Evolutionary conservation across 2,797 vertebrate species (phyloP), one percentile per base, ranked within the genome.

Genomic region (Chelon labrosus): DNA sequence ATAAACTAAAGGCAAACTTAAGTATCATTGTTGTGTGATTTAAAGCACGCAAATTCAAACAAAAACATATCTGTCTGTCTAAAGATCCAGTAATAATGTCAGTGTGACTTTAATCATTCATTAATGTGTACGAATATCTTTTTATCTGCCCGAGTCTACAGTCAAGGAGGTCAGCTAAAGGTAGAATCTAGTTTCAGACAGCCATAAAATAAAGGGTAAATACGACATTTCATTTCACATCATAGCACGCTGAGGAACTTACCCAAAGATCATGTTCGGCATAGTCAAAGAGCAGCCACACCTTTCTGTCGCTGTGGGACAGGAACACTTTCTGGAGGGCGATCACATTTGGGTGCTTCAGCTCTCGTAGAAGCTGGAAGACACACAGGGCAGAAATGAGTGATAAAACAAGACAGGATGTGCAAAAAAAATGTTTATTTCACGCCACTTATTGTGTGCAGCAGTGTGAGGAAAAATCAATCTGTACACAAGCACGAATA

Each of bases 241-340:
- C n/a, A n/a, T n/a, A n/a, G n/a, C n/a, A n/a, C n/a, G n/a, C n/a
- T n/a, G n/a, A n/a, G n/a, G 7, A 31, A 96, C 98, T 95, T 91
- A 99, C 98, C 98, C 97, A 99, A 62, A 99, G 93, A 83, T 99
- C 98, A 38, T 99, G 98, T 82, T 99, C 98, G 25, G 98, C 97
- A 47, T 99, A 99, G 93, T 99, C 97, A 57, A 99, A 99, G 64
- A 99, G 95, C 59, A 99, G 95, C 98, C 97, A 99, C 66, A 99
- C 98, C 88, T 98, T 99, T 70, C 97, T 95, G 92, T 99, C 98
- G 16, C 97, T 99, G 92, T 99, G 98, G 80, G 98, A 99, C 92
- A 99, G 95, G 92, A 99, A 99, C 62, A 99, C 98, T 89, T 99
- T 99, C 94, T 99, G 98, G 89, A 99, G 95, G 7, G 98, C 96